Evolutionary conservation across 2,888 invertebrate species (phyloP), one percentile per base, ranked within the genome.

Genomic region (Pyrocoelia pectoralis): DNA sequence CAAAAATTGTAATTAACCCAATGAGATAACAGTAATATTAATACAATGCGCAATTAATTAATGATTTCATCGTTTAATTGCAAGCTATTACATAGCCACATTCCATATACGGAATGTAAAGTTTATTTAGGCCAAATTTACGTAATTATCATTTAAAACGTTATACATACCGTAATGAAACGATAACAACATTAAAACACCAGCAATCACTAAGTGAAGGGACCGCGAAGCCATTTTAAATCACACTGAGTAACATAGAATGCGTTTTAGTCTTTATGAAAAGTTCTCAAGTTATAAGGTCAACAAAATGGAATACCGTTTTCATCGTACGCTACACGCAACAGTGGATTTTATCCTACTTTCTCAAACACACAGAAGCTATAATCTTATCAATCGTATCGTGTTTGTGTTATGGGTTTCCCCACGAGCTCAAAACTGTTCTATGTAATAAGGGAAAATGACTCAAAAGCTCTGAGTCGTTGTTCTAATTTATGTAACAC

Each of bases 231-330:
- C 56, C 56, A 56, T 56, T 56, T 56, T 56, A 49, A 19, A 33
- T 28, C 49, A 49, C 18, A 56, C 56, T 56, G 56, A 56, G 49
- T 49, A 40, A 38, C 49, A 50, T 48, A 49, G 56, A 56, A 56
- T 38, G 56, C 12, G 56, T 56, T 49, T 56, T 56, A 56, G 24
- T 56, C 38, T 56, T 56, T 56, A 56, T 56, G 48, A 49, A 41
- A 48, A 38, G 41, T 43, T 15, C 41, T 12, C 15, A 43, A 15
- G 41, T 43, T 13, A n/a, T n/a, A 15, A 43, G 13, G 41, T 43
- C 41, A 43, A 8, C 3, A 1, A 43, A 43, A 15, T 12, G 8
- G 13, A 43, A 43, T 33, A 33, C 33, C 9, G 33, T 33, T 33
- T 33, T 33, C 33, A n/a, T 33, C 33, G 33, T 33, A n/a, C n/a